Evolutionary conservation across 2,113 vertebrate genomes (phyloP).

Genomic region (Romanogobio albipinnatus): DNA sequence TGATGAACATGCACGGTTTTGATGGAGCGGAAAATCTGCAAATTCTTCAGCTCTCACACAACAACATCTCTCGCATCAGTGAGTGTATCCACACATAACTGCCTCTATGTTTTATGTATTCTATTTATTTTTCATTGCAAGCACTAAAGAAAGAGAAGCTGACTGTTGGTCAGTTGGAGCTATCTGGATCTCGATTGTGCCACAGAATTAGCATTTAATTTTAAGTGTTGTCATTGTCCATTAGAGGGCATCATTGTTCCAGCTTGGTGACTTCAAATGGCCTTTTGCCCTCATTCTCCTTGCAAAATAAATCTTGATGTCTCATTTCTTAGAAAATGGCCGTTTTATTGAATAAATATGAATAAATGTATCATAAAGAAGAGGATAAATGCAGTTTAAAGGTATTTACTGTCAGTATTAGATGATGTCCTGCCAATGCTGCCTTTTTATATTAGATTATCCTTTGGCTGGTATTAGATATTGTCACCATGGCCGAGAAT

Average conservation of each 20-base stretch:
- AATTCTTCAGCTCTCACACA: slow-evolving; percentile 87
- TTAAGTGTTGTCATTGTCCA: slow-evolving; percentile 50
- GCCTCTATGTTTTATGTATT: neutral
- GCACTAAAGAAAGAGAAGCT: neutral
- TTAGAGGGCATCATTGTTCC: slow-evolving; percentile 67
- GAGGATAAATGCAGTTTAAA: slow-evolving; percentile 51
- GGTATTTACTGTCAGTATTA: slow-evolving; percentile 44
- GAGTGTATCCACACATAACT: slow-evolving; percentile 62
- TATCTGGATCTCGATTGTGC: neutral
- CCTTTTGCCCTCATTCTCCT: neutral
- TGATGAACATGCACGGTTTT: slow-evolving; percentile 87
- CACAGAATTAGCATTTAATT: neutral
- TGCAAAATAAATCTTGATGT: slow-evolving; percentile 40
- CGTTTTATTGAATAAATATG: slow-evolving; percentile 54
- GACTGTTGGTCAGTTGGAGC: neutral
- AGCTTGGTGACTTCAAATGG: slow-evolving; percentile 5
- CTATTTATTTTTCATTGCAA: neutral
- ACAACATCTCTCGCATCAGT: slow-evolving; percentile 90
- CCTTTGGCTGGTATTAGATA: slow-evolving; percentile 33
- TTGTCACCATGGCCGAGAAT: slow-evolving; percentile 21
- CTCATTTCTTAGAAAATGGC: slow-evolving; percentile 38
- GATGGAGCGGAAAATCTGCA: slow-evolving; percentile 81
- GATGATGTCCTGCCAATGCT: slow-evolving; percentile 18
- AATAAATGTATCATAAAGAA: slow-evolving; percentile 61
- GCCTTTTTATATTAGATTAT: slow-evolving; percentile 37